phyloP scores from a whole-genome alignment of 2,113 vertebrate species.

The Excalfactoria chinensis region DNA sequence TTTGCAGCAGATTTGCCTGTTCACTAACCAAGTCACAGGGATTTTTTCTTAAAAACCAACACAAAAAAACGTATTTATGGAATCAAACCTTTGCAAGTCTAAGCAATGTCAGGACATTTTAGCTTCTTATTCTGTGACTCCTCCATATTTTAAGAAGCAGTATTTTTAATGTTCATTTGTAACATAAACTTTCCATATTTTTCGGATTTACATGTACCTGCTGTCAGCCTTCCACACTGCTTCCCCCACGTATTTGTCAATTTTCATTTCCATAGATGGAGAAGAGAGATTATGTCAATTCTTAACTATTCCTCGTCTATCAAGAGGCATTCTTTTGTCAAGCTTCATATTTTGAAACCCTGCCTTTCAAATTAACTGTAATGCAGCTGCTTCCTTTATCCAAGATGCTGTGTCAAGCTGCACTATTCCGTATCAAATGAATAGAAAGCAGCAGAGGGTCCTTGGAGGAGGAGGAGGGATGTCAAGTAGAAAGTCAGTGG shows the following conservation, averaged over 20 bases:
- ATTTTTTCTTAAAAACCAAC: background rate
- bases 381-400: slow-evolving; percentile 58
- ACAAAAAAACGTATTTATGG: background rate
- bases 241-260: background rate
- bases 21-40: background rate
- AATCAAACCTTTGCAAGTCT: background rate
- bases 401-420: slow-evolving; percentile 12
- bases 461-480: background rate
- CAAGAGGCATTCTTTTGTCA: slow-evolving; percentile 35
- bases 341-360: slow-evolving; percentile 53
- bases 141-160: background rate
- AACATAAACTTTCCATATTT: background rate
- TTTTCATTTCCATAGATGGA: slow-evolving; percentile 4
- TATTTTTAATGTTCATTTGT: background rate
- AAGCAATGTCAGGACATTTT: background rate
- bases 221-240: background rate
- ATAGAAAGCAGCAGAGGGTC: slow-evolving; percentile 27
- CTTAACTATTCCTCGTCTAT: slow-evolving; percentile 7
- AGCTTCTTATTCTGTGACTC: background rate
- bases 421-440: slow-evolving; percentile 37
- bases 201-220: background rate
- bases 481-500: slow-evolving; percentile 45
- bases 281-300: slow-evolving; percentile 11
- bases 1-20: background rate
- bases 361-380: slow-evolving; percentile 48